phyloP scores from a whole-genome alignment of 2,113 vertebrate species.

The Zingel zingel region DNA sequence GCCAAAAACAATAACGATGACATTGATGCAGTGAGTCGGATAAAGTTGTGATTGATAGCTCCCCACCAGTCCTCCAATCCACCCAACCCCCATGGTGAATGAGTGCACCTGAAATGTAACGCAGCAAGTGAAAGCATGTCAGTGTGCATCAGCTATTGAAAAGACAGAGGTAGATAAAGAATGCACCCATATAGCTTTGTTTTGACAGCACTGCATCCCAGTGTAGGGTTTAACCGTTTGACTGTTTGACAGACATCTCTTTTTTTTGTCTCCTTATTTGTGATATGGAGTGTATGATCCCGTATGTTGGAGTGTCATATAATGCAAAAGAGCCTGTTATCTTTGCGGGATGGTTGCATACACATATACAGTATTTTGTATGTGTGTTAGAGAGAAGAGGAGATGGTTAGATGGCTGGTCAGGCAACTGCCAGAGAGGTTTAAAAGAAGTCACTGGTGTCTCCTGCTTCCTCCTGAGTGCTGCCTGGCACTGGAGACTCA shows the following conservation, averaged over 20 bases:
- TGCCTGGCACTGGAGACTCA: conserved; percentile 49
- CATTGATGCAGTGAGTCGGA: conserved; percentile 63
- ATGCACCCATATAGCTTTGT: conserved; percentile 26
- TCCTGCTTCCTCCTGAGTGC: conserved; percentile 56
- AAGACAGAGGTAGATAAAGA: conserved; percentile 45
- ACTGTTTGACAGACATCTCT: conserved; percentile 30
- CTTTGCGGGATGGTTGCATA: not conserved
- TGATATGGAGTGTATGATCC: conserved; percentile 18
- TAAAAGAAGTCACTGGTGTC: conserved; percentile 43
- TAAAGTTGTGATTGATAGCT: conserved; percentile 70
- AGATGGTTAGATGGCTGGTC: conserved; percentile 27
- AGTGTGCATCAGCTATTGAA: conserved; percentile 42
- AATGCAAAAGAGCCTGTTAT: not conserved
- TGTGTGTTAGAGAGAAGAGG: not conserved
- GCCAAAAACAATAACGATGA: conserved; percentile 66
- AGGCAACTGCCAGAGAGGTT: conserved; percentile 64
- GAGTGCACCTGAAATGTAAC: conserved; percentile 51
- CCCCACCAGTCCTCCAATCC: conserved; percentile 14
- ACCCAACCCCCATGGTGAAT: conserved; percentile 21
- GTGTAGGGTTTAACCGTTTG: conserved; percentile 15
- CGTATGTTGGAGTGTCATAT: conserved; percentile 2
- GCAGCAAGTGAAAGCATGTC: conserved; percentile 60
- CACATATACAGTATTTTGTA: not conserved
- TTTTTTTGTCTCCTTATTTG: conserved; percentile 24
- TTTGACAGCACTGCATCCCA: conserved; percentile 23